These are phyloP conservation scores for Darevskia mixta DNA, from an alignment of 2,797 vertebrate species.

Conservation along the genomic window DNA sequence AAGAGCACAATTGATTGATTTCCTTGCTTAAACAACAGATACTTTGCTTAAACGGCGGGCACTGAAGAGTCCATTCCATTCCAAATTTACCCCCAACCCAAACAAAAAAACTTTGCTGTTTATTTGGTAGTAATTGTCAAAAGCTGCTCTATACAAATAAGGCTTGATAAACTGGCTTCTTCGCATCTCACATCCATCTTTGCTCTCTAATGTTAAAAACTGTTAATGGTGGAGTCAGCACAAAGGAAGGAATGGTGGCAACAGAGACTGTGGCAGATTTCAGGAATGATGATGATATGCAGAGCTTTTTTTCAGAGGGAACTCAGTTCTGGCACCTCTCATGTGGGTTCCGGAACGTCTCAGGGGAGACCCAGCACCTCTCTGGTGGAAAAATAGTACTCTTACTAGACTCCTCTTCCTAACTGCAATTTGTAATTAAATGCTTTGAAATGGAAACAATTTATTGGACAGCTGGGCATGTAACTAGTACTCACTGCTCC, in stretches of 20 bases:
- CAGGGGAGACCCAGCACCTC: no score
- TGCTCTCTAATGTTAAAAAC: background rate
- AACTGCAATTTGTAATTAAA: conserved; percentile 39
- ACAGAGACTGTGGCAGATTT: no score
- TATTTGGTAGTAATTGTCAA: conserved; percentile 19
- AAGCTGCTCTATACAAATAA: background rate
- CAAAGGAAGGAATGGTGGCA: background rate
- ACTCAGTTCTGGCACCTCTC: background rate
- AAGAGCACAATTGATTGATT: conserved; percentile 1
- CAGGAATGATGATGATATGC: background rate
- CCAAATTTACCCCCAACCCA: background rate
- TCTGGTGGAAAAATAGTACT: no score
- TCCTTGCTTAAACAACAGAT: background rate
- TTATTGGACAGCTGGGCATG: conserved; percentile 28
- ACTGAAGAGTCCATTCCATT: background rate
- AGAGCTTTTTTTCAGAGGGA: background rate
- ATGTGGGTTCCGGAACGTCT: no score
- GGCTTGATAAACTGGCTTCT: conserved; percentile 9
- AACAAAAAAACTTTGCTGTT: background rate
- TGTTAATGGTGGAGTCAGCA: background rate
- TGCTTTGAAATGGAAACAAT: conserved; percentile 38
- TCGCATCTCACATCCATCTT: background rate
- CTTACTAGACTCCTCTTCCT: background rate
- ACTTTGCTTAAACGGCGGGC: background rate
- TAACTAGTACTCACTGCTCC: background rate